Conservation (phyloP, 2,888 invertebrate species). For the Drosophila prolongata region DNA sequence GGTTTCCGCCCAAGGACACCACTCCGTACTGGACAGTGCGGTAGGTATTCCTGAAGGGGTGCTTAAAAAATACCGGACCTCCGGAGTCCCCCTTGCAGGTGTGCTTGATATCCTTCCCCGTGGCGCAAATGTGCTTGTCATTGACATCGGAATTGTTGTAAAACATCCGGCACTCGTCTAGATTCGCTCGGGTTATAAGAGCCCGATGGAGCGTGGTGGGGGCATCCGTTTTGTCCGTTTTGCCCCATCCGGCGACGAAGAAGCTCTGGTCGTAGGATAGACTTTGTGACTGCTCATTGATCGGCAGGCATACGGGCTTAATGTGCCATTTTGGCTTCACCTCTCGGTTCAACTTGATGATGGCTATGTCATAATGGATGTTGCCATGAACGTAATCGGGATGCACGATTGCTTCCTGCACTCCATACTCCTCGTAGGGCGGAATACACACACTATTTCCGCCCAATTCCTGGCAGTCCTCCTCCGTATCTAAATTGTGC, state of each 20-base stretch:
- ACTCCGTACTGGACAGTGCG: constrained; percentile 85
- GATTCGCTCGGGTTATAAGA: constrained; percentile 46
- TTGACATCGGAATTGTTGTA: constrained; percentile 49
- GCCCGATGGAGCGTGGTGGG: constrained; percentile 71
- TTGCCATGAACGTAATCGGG: constrained; percentile 84
- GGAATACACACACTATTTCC: constrained; percentile 80
- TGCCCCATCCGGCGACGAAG: constrained; percentile 81
- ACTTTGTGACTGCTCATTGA: constrained; percentile 48
- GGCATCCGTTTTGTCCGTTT: constrained; percentile 56
- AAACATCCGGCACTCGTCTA: constrained; percentile 64
- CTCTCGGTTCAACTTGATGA: constrained; percentile 84
- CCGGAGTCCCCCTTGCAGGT: constrained; percentile 80
- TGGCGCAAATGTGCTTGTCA: constrained; percentile 81
- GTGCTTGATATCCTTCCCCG: constrained; percentile 55
- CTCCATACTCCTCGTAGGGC: constrained; percentile 82
- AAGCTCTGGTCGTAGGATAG: constrained; percentile 50
- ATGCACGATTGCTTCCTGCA: constrained; percentile 85
- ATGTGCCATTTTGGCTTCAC: constrained; percentile 70
- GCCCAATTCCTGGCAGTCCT: constrained; percentile 76
- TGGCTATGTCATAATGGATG: constrained; percentile 86
- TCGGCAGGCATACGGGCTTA: constrained; percentile 79
- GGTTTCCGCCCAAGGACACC: constrained; percentile 87
- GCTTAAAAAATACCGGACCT: constrained; percentile 71
- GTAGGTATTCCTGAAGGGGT: constrained; percentile 45
- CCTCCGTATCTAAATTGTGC: constrained; percentile 73